These are phyloP conservation scores for Trissoscelio sp. DNA, from an alignment of 2,888 invertebrate genomes.

Conservation along the genomic window DNA sequence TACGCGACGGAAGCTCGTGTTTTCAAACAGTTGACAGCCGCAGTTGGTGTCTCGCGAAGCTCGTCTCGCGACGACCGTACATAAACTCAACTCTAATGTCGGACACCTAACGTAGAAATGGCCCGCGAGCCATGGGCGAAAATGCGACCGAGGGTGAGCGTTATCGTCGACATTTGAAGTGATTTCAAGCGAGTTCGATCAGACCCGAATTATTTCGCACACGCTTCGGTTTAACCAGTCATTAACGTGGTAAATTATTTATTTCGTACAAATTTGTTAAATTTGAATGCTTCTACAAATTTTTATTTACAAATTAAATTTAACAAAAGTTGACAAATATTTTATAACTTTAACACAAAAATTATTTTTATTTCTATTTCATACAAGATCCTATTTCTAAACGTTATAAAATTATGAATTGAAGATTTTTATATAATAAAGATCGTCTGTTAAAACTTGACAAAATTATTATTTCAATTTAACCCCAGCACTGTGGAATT, in stretches of 20 bases:
- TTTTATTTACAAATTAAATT: background rate
- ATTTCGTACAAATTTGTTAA: background rate
- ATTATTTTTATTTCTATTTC: no score
- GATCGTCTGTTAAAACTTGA: no score
- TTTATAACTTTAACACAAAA: no score
- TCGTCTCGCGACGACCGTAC: slow-evolving; percentile 16
- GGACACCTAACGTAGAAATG: slow-evolving; percentile 46
- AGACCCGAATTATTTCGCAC: slow-evolving; percentile 32
- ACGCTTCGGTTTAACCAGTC: slow-evolving; percentile 4
- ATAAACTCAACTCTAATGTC: slow-evolving; percentile 19
- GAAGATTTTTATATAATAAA: no score
- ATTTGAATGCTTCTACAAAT: background rate
- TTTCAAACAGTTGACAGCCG: slow-evolving; percentile 69
- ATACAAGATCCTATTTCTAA: no score
- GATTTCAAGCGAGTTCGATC: slow-evolving; percentile 53
- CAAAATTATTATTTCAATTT: no score
- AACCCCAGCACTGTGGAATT: no score
- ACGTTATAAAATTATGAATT: no score
- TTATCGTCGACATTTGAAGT: slow-evolving; percentile 65
- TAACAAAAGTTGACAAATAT: no score
- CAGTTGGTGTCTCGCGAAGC: slow-evolving; percentile 58
- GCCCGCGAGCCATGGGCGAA: slow-evolving; percentile 56
- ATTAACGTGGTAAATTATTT: slow-evolving; percentile 21
- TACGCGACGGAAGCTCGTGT: slow-evolving; percentile 64
- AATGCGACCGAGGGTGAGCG: slow-evolving; percentile 60